Percentiles rank a stretch among this genome's conserved stretches.
Conservation (phyloP, 2,113 vertebrate genomes). For the Leiothrix lutea region DNA sequence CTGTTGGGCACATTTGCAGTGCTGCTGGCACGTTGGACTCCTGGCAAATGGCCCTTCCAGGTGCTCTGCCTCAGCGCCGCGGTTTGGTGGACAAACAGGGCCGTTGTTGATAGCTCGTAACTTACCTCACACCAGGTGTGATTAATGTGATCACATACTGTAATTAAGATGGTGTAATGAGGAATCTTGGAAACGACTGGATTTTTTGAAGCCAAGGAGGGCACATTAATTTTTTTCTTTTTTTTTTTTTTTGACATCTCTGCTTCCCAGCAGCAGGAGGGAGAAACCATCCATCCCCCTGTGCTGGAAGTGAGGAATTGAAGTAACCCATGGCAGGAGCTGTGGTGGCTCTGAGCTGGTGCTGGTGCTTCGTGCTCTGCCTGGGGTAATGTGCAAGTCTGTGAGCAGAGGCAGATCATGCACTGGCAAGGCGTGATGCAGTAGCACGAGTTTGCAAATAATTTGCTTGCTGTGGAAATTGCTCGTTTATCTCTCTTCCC, state of each 20-base stretch:
- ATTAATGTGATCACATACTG: neutral
- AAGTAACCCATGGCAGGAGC: neutral
- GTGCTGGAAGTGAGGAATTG: neutral
- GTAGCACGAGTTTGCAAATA: neutral
- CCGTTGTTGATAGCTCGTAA: neutral
- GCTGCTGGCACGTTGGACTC: rapidly evolving
- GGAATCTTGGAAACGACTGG: neutral
- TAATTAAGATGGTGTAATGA: neutral
- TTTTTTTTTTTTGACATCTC: too few relatives aligned
- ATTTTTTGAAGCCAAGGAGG: neutral
- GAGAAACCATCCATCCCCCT: neutral
- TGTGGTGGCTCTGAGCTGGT: neutral
- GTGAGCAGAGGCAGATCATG: neutral
- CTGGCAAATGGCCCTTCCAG: neutral
- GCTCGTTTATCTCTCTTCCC: neutral
- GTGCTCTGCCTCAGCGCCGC: neutral
- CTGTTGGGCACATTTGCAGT: rapidly evolving
- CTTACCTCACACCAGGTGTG: neutral
- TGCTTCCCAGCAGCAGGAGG: neutral
- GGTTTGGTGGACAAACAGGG: neutral
- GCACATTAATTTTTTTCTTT: neutral
- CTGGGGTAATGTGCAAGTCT: too few relatives aligned
- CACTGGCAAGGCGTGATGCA: neutral
- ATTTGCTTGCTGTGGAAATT: neutral
- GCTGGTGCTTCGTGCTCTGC: neutral